Evolutionary conservation across 1,140 invertebrate genomes (phyloP), one percentile per base, ranked within the genome.

Genomic region (Drosophila bipectinata): DNA sequence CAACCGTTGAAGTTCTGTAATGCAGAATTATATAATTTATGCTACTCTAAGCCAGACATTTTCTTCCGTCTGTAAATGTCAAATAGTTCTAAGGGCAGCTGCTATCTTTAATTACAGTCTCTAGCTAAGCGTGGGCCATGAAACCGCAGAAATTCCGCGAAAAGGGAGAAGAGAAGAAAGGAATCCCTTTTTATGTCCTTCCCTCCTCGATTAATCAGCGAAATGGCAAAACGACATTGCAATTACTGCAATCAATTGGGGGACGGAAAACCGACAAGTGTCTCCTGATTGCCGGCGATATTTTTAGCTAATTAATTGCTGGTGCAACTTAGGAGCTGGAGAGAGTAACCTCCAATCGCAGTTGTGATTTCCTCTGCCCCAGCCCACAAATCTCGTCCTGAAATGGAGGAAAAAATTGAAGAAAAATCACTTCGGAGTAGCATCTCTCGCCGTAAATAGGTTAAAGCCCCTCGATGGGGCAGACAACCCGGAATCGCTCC

Each of bases 281-380:
- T 44, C 24, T 45, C 9, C 55, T 75, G 71, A 80, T 80, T 80
- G 77, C 55, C 26, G 26, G 18, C 37, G 39, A 62, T 79, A 79
- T 75, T 79, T 79, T 47, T 59, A 75, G 59, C 64, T 41, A 76
- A 79, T 64, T 75, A 74, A 51, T 59, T 60, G 67, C 51, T 24
- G 14, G 15, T 26, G 47, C 71, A 68, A 59, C 71, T 9, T 41
- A 18, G 18, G 18, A 18, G 21, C 21, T 0, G 21, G 21, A 21
- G 21, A 34, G 26, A 55, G 47, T 74, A 37, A 55, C 60, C 48
- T 58, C 48, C 53, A 18, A 21, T 18, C 15, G 18, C 18, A 47
- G 44, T 21, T 48, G 45, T 4, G 51, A 45, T 63, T 72, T 30
- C 34, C 14, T 18, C 14, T 9, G 44, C 37, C 28, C 18, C 24